Conservation (phyloP, 2,888 invertebrate species). For the Loripinus fragilis region DNA sequence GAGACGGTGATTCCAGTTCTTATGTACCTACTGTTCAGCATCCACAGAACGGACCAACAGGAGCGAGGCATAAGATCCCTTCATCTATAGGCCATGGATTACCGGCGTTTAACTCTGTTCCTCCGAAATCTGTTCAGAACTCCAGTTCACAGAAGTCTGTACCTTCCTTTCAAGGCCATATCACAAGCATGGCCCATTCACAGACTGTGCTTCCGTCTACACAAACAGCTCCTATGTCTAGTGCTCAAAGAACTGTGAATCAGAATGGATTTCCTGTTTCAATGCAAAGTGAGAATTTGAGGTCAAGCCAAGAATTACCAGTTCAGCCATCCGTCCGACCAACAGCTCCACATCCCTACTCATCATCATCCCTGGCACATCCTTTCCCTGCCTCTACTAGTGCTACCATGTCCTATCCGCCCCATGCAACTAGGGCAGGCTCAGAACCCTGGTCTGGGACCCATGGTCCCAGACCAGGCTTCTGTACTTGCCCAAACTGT, state of each 20-base stretch:
- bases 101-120: not conserved
- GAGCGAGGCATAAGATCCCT: not conserved
- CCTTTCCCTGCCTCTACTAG: not conserved
- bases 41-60: conserved; percentile 23
- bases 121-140: not conserved
- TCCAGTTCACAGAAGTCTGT: not conserved
- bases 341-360: conserved; percentile 16
- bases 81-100: not conserved
- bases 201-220: not conserved
- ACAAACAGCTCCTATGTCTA: conserved; percentile 1
- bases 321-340: not conserved
- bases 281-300: not conserved
- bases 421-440: not conserved
- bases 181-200: not conserved
- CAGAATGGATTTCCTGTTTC: not conserved
- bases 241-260: conserved; percentile 40
- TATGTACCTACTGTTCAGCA: conserved; percentile 48
- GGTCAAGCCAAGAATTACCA: not conserved
- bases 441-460: not conserved
- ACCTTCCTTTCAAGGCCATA: not conserved
- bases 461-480: conserved; percentile 33
- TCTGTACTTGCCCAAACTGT: conserved; percentile 50
- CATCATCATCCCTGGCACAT: not conserved
- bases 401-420: not conserved
- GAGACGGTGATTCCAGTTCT: conserved; percentile 54